Percentiles rank a stretch among this genome's conserved stretches.
Evolutionary conservation across 1,140 invertebrate species (phyloP).

Genomic region (Pseudachorutes palmiensis): DNA sequence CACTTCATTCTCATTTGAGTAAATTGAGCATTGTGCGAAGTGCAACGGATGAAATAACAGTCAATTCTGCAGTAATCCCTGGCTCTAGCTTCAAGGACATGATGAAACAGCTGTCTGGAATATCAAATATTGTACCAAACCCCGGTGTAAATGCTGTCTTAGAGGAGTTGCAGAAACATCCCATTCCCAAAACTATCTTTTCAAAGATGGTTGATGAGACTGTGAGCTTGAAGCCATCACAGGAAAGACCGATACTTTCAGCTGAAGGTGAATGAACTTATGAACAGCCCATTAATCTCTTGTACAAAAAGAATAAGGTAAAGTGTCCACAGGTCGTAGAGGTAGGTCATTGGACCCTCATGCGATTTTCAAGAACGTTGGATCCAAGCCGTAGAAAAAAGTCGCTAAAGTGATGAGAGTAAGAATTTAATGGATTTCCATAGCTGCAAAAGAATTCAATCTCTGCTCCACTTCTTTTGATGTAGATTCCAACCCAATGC

Average conservation of each 20-base stretch:
- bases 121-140: background rate
- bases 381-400: constrained; percentile 1
- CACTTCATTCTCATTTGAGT: too few relatives aligned
- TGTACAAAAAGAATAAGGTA: constrained; percentile 16
- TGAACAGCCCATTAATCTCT: background rate
- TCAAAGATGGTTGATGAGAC: background rate
- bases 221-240: background rate
- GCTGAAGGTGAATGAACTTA: too few relatives aligned
- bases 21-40: background rate
- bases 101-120: background rate
- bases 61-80: background rate
- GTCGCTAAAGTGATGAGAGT: constrained; percentile 6
- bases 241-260: too few relatives aligned
- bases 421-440: background rate
- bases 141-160: background rate
- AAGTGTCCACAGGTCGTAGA: constrained; percentile 7
- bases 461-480: background rate
- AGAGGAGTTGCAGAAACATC: background rate
- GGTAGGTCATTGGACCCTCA: background rate
- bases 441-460: constrained; percentile 21
- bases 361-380: background rate
- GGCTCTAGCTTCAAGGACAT: background rate
- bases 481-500: constrained; percentile 29
- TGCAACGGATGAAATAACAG: background rate
- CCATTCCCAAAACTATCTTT: background rate